Conservation (phyloP, 2,797 vertebrate species). For the Oryzias sinensis region DNA sequence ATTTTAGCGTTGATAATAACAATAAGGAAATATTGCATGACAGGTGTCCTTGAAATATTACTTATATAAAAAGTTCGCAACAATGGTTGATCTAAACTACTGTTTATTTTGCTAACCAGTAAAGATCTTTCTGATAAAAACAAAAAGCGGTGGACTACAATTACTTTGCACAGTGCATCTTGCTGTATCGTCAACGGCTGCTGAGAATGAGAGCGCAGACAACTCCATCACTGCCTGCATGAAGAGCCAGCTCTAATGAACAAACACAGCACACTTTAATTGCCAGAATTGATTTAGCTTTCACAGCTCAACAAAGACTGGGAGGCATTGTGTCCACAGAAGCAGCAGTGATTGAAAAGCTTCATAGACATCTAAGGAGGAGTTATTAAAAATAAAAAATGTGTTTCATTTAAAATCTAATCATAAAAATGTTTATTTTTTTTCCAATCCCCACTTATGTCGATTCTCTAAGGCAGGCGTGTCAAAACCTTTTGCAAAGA, state of each 20-base stretch:
- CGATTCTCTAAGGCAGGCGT: no score
- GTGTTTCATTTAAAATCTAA: no score
- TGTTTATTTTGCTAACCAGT: conserved; percentile 3
- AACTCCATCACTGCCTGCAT: conserved; percentile 47
- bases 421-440: no score
- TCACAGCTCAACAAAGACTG: conserved; percentile 26
- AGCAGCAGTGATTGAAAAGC: neutral
- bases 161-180: conserved; percentile 40
- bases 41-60: no score
- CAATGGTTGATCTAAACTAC: conserved; percentile 6
- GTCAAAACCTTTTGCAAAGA: no score
- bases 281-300: conserved; percentile 37
- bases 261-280: conserved; percentile 48
- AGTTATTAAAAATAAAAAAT: no score
- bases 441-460: no score
- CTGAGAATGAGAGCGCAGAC: conserved; percentile 31
- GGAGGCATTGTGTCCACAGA: conserved; percentile 17
- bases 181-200: conserved; percentile 51
- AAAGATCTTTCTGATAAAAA: conserved; percentile 43
- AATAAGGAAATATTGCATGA: no score
- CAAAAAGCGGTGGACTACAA: conserved; percentile 47
- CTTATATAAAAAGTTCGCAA: no score
- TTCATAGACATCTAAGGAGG: no score
- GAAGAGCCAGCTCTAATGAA: conserved; percentile 48
- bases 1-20: no score